Base-by-base conservation (phyloP, 2,113 vertebrate genomes). In the Orcinus orca region DNA sequence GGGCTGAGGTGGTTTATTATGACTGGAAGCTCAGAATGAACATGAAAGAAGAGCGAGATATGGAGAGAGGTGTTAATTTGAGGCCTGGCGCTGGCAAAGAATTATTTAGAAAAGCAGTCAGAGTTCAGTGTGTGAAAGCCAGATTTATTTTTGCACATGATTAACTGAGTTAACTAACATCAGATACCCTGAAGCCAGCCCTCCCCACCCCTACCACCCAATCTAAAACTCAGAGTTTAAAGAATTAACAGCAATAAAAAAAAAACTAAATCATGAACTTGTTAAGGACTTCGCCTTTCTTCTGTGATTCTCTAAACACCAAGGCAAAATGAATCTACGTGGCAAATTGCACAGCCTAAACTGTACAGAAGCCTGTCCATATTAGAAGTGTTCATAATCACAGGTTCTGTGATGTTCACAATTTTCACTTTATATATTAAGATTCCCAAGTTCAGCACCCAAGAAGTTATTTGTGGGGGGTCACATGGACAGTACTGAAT, bases 141-240 rank as follows among this genome's bases (percentile, higher is more conserved):
- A 97, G 83, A 67, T 67, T 97, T 95, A 87, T 83, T 97, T 95
- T 94, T 79, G 81, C 63, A 93, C 58, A 83, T 60, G 71, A 53
- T 95, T 91, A 53, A 63, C 71, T 83, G 73, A 36, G 47, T 83
- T 81, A 84, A 93, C 23, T 44, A 93, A 92, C 25, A 67, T 83
- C 53, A 95, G 93, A 55, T 95, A 38, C 29, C 62, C 53, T 10
- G 20, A 83, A 93, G 55, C 14, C 67, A 71, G 23, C 17, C 33
- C 47, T 87, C 14, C 5, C 29, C 13, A 68, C 0, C 18, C 6
- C 3, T n/a, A 33, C 7, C 29, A 67, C 55, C 76, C 44, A 74
- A 94, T 55, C 26, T 38, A 80, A 96, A 94, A 85, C 15, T 21
- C 23, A 53, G 79, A 92, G 29, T 90, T 94, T 94, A 60, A 80